Evolutionary conservation across 2,888 invertebrate genomes (phyloP), one percentile per base, ranked within the genome.

Genomic region (Tricholauxania praeusta): DNA sequence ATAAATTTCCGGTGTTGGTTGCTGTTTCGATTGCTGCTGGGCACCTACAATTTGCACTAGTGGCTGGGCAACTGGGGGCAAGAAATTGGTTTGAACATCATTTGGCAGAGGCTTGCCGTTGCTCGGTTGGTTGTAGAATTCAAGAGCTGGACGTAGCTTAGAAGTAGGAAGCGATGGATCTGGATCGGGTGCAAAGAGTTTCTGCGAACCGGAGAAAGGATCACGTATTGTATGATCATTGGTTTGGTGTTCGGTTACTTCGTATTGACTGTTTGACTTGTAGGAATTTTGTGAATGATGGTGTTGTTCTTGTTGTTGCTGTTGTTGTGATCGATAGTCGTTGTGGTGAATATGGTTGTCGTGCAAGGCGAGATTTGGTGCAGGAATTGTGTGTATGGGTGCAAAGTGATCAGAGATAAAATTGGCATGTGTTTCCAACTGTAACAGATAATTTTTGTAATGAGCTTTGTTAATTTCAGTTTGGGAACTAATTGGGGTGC

Each of bases 341-440:
- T 84, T 80, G 22, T 79, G 78, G 69, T 81, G 85, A 60, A 86
- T 78, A 72, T 87, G 85, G 77, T 87, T 86, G 72, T 84, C 83
- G 74, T 84, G 82, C 62, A 82, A 72, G 14, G 78, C 77, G 55
- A 95, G 89, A 88, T 95, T 94, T 12, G 95, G 95, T 32, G 95
- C 95, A 82, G 94, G 94, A 78, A 95, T 94, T 12, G 95, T 94
- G 87, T 94, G 94, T 83, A 95, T 95, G 3, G 94, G 94, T 79
- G 93, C 94, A 83, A 91, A 96, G 89, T 96, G 96, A 89, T 96
- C 96, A 89, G 95, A 95, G 90, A 96, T 95, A 91, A 83, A 84
- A 73, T 81, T 82, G 59, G 78, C 79, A 72, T 85, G 83, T 71
- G 81, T 78, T 68, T 86, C 84, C 78, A 83, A 78, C 85, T 87